Base-by-base conservation (phyloP, 2,797 vertebrate genomes). In the Telmatherina bonti region DNA sequence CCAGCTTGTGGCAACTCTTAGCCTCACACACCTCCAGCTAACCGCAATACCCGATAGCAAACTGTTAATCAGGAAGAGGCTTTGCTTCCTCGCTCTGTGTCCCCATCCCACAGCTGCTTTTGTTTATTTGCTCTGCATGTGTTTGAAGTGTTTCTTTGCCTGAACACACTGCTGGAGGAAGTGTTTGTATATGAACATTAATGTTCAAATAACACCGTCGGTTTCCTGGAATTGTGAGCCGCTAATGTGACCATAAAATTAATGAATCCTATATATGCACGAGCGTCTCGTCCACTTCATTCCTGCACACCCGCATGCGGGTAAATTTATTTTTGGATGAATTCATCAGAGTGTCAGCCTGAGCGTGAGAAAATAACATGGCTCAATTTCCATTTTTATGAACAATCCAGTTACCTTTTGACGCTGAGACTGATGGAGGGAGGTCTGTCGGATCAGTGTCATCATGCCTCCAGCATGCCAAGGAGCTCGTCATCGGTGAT, bases 351-450 rank as follows among this genome's bases (percentile, higher is more conserved):
- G 71, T 56, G 86, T 86, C 84, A 80, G 84, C 52, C 64, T 27
- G 69, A 22, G 64, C 53, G 31, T 53, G 72, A 61, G 75, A 85
- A 75, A 86, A 87, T 82, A 90, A 83, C 86, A 83, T 45, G 60
- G 88, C 91, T 93, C 88, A 77, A 94, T 95, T 94, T 95, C 93
- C 93, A 94, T 95, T 94, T 94, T 93, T 94, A 94, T 95, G 90
- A 94, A 93, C 92, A 93, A 93, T 93, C 90, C 86, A 67, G 87
- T 93, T 93, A 85, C 90, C 86, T 92, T 86, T 92, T n/a, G 91
- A 92, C 90, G 88, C 87, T 78, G 86, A 94, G 93, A 93, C 83
- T 81, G 87, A 93, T 93, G 90, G 90, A 92, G 81, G 83, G 84
- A 88, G 91, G 83, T 81, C 86, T 74, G 73, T 73, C 67, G 83